These are phyloP conservation scores for Philantomba maxwellii DNA, from an alignment of 2,113 vertebrate genomes.

Conservation along the genomic window DNA sequence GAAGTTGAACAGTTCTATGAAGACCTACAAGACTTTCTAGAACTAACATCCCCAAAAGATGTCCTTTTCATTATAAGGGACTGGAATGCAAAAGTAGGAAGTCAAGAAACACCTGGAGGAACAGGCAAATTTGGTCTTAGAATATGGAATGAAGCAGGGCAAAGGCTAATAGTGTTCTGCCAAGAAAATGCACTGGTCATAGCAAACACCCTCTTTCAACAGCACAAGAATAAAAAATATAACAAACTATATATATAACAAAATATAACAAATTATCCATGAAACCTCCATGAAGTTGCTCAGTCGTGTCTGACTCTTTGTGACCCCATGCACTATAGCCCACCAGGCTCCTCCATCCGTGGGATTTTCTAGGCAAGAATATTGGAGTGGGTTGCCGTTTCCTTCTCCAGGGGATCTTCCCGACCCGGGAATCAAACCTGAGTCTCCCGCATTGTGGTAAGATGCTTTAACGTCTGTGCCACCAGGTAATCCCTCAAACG, in stretches of 20 bases:
- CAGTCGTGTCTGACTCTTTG: too few species aligned
- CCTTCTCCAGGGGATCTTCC: too few species aligned
- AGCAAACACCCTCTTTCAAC: not conserved
- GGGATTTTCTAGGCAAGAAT: too few species aligned
- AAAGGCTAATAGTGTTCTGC: not conserved
- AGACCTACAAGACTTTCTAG: not conserved
- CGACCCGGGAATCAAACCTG: accelerated
- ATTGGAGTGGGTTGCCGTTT: too few species aligned
- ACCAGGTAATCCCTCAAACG: not conserved
- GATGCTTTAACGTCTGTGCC: too few species aligned
- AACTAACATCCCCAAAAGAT: not conserved
- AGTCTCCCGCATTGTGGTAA: too few species aligned
- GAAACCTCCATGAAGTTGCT: too few species aligned
- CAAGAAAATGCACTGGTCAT: not conserved
- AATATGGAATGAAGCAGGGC: not conserved
- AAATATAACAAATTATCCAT: not conserved
- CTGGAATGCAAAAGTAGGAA: not conserved
- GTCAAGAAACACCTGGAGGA: not conserved
- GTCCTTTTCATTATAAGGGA: not conserved
- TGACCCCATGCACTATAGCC: too few species aligned
- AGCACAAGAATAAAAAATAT: not conserved
- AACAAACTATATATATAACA: not conserved
- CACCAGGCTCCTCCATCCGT: too few species aligned
- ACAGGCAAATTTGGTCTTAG: not conserved
- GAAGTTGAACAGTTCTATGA: not conserved